A percentile compares a stretch with the other conserved stretches of the same genome.
Conservation (phyloP, 2,797 vertebrate genomes). For the Phyllotis vaccarum region DNA sequence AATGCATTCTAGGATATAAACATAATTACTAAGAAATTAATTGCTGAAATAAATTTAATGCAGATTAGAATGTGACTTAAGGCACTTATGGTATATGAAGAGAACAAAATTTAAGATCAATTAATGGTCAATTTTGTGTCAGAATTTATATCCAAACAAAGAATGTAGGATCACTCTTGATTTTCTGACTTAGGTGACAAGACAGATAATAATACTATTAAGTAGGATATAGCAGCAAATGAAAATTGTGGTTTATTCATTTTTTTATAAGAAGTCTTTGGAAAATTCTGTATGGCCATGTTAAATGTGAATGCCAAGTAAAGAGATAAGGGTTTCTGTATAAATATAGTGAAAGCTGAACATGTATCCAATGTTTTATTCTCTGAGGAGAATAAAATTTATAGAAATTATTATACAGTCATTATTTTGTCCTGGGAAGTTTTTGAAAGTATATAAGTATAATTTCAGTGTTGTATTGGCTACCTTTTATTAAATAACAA, state of each 20-base stretch:
- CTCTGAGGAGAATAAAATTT: not conserved
- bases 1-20: not conserved
- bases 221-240: not conserved
- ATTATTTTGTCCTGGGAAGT: not conserved
- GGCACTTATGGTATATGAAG: not conserved
- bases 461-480: not conserved
- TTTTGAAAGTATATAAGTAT: not conserved
- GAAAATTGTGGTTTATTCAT: not conserved
- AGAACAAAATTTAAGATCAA: not conserved
- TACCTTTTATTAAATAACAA: not conserved
- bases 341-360: not conserved
- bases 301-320: not conserved
- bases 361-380: not conserved
- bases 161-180: not conserved
- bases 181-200: not conserved
- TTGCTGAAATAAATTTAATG: conserved; percentile 15
- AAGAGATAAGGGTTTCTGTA: not conserved
- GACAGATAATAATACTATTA: not conserved
- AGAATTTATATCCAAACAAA: conserved; percentile 2
- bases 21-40: not conserved
- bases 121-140: not conserved
- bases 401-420: not conserved
- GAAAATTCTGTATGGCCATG: not conserved
- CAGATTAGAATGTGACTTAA: not conserved
- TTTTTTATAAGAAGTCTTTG: not conserved